Conservation (phyloP, 2,797 vertebrate species). For the Pantherophis vulpinus region DNA sequence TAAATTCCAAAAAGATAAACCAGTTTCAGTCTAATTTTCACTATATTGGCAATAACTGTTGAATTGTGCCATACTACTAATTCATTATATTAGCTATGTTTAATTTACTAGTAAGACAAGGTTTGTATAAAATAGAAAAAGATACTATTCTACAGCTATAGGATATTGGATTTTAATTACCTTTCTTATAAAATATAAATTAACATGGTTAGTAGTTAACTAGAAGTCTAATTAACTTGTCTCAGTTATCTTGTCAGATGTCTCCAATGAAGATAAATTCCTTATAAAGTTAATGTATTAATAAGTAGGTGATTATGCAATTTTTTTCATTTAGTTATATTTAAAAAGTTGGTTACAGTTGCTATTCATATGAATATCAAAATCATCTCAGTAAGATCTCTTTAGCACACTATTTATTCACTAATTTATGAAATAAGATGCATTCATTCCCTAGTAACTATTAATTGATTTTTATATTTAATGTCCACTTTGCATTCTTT, state of each 20-base stretch:
- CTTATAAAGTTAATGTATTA: constrained; percentile 69
- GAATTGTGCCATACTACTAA: constrained; percentile 49
- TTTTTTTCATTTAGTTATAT: constrained; percentile 64
- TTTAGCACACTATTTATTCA: constrained; percentile 47
- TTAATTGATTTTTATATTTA: constrained; percentile 38
- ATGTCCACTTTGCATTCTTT: constrained; percentile 23
- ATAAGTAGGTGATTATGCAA: constrained; percentile 63
- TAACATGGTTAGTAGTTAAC: constrained; percentile 65
- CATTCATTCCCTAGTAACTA: constrained; percentile 51
- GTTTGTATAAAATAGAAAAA: constrained; percentile 60
- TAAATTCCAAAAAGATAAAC: constrained; percentile 48
- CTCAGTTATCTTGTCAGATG: constrained; percentile 59
- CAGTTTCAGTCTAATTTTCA: constrained; percentile 48
- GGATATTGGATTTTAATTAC: constrained; percentile 70
- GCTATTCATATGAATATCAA: constrained; percentile 50
- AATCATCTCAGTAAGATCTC: constrained; percentile 44
- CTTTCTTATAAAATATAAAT: constrained; percentile 74
- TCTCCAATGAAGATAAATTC: constrained; percentile 60
- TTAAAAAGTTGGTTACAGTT: constrained; percentile 57
- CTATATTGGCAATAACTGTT: constrained; percentile 55
- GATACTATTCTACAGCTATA: constrained; percentile 49
- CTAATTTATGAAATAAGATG: constrained; percentile 42
- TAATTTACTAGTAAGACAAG: constrained; percentile 63
- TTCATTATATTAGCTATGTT: constrained; percentile 58
- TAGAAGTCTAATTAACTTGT: constrained; percentile 73